These are phyloP conservation scores for Chironomus striatipennis DNA, from an alignment of 1,140 invertebrate species.

Conservation along the genomic window DNA sequence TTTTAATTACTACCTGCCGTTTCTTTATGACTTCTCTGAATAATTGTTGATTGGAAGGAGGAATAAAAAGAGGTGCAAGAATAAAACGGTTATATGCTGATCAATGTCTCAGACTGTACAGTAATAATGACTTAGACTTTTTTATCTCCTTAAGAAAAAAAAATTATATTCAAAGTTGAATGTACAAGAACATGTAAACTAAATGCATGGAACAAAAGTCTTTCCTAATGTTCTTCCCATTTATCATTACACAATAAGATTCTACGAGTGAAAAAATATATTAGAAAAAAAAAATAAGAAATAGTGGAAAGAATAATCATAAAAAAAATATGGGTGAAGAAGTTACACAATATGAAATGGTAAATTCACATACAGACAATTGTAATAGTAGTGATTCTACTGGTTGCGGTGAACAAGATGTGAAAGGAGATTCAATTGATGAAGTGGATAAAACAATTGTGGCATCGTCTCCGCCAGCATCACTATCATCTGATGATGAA, in stretches of 20 bases:
- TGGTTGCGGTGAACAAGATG: not conserved
- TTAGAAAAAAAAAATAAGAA: not conserved
- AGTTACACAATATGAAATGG: constrained; percentile 18
- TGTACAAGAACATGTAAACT: not conserved
- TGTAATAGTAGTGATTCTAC: not conserved
- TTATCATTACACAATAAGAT: no score
- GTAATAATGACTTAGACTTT: no score
- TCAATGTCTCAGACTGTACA: not conserved
- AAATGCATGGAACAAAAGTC: not conserved
- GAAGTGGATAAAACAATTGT: not conserved
- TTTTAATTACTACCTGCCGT: constrained; percentile 7
- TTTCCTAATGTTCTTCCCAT: not conserved
- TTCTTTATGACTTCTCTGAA: not conserved
- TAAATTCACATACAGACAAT: not conserved
- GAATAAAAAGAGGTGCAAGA: not conserved
- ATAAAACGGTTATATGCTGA: not conserved
- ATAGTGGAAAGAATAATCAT: not conserved
- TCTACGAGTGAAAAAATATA: not conserved
- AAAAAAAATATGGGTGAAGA: constrained; percentile 22
- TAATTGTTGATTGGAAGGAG: not conserved
- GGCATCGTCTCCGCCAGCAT: not conserved
- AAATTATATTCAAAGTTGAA: not conserved
- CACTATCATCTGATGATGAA: not conserved
- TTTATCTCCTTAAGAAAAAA: not conserved
- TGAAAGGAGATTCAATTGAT: not conserved